Evolutionary conservation across 2,113 vertebrate genomes (phyloP).

Genomic region (Cygnus buccinator): DNA sequence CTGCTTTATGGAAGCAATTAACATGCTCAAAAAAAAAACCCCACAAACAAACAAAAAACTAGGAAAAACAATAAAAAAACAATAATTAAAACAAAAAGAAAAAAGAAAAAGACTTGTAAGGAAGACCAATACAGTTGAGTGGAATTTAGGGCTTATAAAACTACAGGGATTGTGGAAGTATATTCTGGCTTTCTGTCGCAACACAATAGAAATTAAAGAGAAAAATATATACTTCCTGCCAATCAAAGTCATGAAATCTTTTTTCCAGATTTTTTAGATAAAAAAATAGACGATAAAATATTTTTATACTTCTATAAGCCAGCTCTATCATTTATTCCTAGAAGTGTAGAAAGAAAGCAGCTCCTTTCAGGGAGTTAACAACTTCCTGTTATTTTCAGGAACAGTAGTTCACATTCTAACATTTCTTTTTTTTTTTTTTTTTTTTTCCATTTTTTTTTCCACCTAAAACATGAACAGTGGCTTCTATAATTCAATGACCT

Average conservation of each 20-base stretch:
- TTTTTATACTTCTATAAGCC: neutral
- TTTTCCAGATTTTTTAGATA: neutral
- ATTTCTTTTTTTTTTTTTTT: neutral
- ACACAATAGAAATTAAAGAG: slow-evolving; percentile 37
- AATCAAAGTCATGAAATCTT: slow-evolving; percentile 6
- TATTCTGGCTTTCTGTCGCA: slow-evolving; percentile 59
- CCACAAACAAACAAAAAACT: slow-evolving; percentile 30
- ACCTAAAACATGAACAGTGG: neutral
- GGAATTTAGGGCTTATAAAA: slow-evolving; percentile 73
- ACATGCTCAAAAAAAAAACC: neutral
- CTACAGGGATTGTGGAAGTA: slow-evolving; percentile 51
- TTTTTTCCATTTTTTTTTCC: neutral
- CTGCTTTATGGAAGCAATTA: slow-evolving; percentile 58
- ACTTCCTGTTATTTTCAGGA: slow-evolving; percentile 35
- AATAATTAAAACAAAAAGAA: neutral
- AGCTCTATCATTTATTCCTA: slow-evolving; percentile 1
- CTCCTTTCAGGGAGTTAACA: slow-evolving; percentile 15
- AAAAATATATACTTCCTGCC: slow-evolving; percentile 8
- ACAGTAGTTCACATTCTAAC: neutral
- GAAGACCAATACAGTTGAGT: neutral
- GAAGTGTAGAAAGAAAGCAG: slow-evolving; percentile 44
- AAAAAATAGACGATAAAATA: neutral
- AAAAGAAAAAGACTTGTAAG: slow-evolving; percentile 7
- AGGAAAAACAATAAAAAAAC: neutral
- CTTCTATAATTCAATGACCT: neutral